Evolutionary conservation across 2,888 invertebrate species (phyloP).

Genomic region (Hybos culiciformis): DNA sequence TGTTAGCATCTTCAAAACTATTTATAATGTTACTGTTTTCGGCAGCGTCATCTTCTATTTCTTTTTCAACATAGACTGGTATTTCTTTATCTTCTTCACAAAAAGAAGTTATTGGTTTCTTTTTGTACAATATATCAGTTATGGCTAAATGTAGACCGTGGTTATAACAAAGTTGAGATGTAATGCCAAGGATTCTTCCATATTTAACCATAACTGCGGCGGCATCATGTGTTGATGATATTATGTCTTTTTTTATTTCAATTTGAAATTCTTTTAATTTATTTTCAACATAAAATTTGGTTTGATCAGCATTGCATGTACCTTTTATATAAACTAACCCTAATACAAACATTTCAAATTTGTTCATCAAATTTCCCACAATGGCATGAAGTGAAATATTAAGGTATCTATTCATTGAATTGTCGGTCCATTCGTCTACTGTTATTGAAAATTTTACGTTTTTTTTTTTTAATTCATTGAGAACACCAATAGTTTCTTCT

Average conservation of each 20-base stretch:
- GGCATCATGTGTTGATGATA: slow-evolving; percentile 2
- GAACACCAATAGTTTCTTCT: not conserved
- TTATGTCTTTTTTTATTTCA: slow-evolving; percentile 1
- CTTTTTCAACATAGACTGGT: not conserved
- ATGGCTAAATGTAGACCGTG: not conserved
- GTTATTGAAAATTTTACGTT: not conserved
- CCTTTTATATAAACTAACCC: not conserved
- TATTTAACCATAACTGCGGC: slow-evolving; percentile 4
- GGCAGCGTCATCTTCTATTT: not conserved
- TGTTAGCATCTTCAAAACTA: not conserved
- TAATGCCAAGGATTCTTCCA: not conserved
- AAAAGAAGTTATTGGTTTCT: not conserved
- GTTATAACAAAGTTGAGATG: not conserved
- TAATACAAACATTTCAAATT: not conserved
- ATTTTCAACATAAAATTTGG: not conserved
- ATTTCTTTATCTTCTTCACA: not conserved
- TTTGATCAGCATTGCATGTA: not conserved
- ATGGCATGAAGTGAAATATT: not conserved
- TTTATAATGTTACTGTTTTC: not conserved
- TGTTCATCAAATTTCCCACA: not conserved
- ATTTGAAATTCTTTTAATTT: slow-evolving; percentile 4
- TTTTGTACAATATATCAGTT: not conserved
- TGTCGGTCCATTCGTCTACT: not conserved
- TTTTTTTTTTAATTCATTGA: not conserved
- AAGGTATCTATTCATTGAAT: too few relatives aligned